phyloP scores from a whole-genome alignment of 2,797 vertebrate species.

The Diplodus sargus region DNA sequence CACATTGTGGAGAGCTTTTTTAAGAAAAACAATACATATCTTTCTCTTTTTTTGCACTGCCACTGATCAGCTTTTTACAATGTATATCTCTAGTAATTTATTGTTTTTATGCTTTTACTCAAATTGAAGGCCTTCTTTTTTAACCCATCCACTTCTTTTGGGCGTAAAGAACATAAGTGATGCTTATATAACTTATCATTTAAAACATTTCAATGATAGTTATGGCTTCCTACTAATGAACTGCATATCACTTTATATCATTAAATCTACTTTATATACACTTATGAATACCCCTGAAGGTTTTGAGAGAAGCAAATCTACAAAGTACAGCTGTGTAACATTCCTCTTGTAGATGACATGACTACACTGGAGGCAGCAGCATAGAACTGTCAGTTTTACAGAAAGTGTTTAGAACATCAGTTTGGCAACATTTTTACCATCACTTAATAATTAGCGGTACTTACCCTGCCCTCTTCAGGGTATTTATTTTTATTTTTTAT shows the following conservation, averaged over 20 bases:
- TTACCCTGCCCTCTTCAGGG: conserved; percentile 56
- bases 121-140: conserved; percentile 63
- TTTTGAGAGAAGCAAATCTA: conserved; percentile 14
- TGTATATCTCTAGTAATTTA: conserved; percentile 70
- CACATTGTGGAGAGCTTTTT: conserved; percentile 44
- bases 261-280: conserved; percentile 31
- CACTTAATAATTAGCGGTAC: conserved; percentile 76
- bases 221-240: conserved; percentile 13
- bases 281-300: neutral
- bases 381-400: conserved; percentile 28
- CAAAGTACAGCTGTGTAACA: conserved; percentile 23
- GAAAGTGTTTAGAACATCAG: conserved; percentile 7
- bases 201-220: neutral
- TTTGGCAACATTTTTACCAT: conserved; percentile 54
- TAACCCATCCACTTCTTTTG: conserved; percentile 33
- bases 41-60: conserved; percentile 73
- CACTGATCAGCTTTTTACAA: conserved; percentile 63
- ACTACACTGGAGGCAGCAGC: conserved; percentile 52
- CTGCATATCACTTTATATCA: conserved; percentile 47
- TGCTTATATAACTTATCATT: conserved; percentile 18
- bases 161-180: conserved; percentile 16
- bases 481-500: conserved; percentile 22
- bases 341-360: conserved; percentile 48
- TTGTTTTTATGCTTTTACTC: conserved; percentile 68
- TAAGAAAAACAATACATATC: conserved; percentile 57